Conservation (phyloP, 2,797 vertebrate species). For the Kryptolebias ocellatus region DNA sequence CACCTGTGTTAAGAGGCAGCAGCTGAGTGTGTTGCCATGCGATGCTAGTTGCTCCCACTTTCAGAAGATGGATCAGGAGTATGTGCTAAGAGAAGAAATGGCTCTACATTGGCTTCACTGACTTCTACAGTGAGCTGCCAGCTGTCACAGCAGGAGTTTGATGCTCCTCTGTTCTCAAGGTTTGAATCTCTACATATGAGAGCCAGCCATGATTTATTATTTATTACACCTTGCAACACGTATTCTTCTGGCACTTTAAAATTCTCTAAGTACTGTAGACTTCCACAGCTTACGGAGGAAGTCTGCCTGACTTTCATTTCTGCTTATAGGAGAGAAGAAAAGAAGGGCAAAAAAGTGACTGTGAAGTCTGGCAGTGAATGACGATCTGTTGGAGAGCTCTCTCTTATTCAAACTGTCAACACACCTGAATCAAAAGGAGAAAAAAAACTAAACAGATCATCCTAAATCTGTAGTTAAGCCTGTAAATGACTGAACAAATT, state of each 20-base stretch:
- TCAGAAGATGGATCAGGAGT: conserved; percentile 63
- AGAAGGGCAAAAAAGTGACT: conserved; percentile 34
- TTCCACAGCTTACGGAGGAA: conserved; percentile 39
- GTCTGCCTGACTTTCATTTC: conserved; percentile 58
- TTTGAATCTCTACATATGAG: conserved; percentile 62
- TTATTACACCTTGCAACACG: conserved; percentile 64
- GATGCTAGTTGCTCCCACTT: conserved; percentile 42
- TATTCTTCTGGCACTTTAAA: conserved; percentile 72
- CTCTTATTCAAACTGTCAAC: conserved; percentile 38
- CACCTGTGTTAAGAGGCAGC: conserved; percentile 58
- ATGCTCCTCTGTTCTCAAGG: conserved; percentile 63
- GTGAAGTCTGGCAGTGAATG: conserved; percentile 42
- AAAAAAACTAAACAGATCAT: no score
- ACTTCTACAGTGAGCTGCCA: conserved; percentile 46
- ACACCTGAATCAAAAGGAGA: no score
- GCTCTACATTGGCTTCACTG: conserved; percentile 20
- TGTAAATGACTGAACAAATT: no score
- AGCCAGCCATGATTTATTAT: conserved; percentile 70
- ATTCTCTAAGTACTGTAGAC: conserved; percentile 60
- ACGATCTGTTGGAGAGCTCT: conserved; percentile 52
- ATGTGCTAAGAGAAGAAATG: conserved; percentile 28
- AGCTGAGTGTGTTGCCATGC: conserved; percentile 34
- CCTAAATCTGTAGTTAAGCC: no score
- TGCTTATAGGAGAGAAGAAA: conserved; percentile 36
- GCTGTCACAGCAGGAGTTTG: conserved; percentile 66